Conservation (phyloP, 1,140 invertebrate species). For the Heliconius himera region DNA sequence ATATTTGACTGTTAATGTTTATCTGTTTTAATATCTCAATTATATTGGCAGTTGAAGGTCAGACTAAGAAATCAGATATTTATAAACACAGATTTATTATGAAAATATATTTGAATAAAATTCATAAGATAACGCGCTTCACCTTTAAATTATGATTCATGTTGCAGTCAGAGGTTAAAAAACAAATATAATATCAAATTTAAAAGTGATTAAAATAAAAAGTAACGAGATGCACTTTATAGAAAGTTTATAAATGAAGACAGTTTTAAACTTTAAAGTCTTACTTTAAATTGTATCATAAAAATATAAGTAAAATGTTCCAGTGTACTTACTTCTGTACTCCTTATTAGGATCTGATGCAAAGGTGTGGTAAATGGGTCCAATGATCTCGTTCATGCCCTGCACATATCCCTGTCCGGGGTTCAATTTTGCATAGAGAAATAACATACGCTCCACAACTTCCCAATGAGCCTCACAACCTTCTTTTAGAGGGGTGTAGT, state of each 20-base stretch:
- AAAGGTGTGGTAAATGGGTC: slow-evolving; percentile 98
- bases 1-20: background rate
- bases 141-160: background rate
- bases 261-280: no score
- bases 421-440: slow-evolving; percentile 98
- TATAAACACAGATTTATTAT: background rate
- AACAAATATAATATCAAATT: no score
- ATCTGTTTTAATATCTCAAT: background rate
- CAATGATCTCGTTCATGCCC: slow-evolving; percentile 99
- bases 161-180: background rate
- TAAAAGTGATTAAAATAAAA: background rate
- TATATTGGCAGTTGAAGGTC: background rate
- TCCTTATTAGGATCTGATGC: slow-evolving; percentile 93
- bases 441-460: slow-evolving; percentile 97
- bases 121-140: background rate
- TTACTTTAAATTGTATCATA: no score
- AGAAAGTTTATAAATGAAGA: no score
- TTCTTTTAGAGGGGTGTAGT: slow-evolving; percentile 90
- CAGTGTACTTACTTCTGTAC: slow-evolving; percentile 86
- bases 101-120: background rate
- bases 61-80: background rate
- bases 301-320: background rate
- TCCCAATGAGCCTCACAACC: slow-evolving; percentile 97
- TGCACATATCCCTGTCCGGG: slow-evolving; percentile 98
- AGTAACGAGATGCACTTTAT: no score